These are phyloP conservation scores for Centropus bengalensis DNA, from an alignment of 2,113 vertebrate genomes.

Conservation along the genomic window DNA sequence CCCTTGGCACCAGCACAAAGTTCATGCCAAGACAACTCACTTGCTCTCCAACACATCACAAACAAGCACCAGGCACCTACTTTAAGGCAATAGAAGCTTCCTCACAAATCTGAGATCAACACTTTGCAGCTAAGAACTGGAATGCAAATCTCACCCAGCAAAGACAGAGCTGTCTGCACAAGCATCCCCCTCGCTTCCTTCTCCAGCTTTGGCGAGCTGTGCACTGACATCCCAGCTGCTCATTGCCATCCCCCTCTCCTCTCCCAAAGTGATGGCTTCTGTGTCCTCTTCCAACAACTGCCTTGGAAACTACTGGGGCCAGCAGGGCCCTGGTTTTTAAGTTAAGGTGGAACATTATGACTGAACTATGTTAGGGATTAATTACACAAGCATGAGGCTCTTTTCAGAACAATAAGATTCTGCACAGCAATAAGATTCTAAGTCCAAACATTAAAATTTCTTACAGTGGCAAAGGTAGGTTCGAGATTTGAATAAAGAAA, in stretches of 20 bases:
- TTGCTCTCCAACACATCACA: slow-evolving; percentile 20
- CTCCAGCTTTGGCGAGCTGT: background rate
- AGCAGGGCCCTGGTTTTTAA: background rate
- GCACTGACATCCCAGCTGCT: background rate
- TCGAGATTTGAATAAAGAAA: background rate
- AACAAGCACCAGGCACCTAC: slow-evolving; percentile 32
- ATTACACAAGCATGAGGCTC: background rate
- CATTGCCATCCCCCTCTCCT: slow-evolving; percentile 9
- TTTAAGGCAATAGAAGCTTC: slow-evolving; percentile 32
- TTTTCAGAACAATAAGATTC: background rate
- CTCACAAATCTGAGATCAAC: slow-evolving; percentile 39
- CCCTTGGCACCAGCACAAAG: slow-evolving; percentile 39
- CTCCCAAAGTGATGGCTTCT: background rate
- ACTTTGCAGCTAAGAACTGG: background rate
- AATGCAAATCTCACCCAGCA: background rate
- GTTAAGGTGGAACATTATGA: background rate
- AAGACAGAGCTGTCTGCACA: background rate
- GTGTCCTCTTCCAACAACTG: background rate
- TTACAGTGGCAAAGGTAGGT: background rate
- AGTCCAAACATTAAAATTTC: background rate
- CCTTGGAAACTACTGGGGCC: background rate
- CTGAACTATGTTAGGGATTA: background rate
- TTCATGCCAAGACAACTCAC: slow-evolving; percentile 39
- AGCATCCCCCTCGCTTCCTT: slow-evolving; percentile 4
- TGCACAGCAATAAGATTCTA: background rate